Evolutionary conservation across 1,140 invertebrate genomes (phyloP).

Genomic region (Psix sp.): DNA sequence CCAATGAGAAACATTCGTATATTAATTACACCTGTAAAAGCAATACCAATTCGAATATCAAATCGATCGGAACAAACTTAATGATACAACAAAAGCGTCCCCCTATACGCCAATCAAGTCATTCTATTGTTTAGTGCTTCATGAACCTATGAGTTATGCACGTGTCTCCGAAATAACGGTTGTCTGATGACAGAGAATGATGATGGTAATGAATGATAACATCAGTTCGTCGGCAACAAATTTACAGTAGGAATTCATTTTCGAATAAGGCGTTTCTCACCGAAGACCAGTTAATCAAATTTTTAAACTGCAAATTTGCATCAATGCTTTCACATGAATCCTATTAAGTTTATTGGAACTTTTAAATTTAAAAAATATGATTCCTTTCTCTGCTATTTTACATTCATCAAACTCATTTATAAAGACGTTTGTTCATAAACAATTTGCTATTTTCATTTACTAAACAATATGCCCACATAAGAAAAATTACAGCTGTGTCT

Average conservation of each 20-base stretch:
- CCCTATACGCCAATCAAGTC: constrained; percentile 53
- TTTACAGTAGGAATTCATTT: constrained; percentile 32
- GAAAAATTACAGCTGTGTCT: too few species aligned
- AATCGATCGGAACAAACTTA: constrained; percentile 49
- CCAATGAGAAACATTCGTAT: constrained; percentile 41
- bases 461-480: too few species aligned
- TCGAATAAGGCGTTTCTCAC: too few species aligned
- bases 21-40: constrained; percentile 54
- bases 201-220: constrained; percentile 51
- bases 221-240: constrained; percentile 43
- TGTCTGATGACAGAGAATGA: constrained; percentile 40
- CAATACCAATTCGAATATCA: constrained; percentile 51
- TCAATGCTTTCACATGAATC: too few species aligned
- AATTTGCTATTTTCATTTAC: too few species aligned
- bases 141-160: constrained; percentile 51
- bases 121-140: constrained; percentile 47
- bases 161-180: constrained; percentile 51
- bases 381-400: too few species aligned
- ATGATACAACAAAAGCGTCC: constrained; percentile 51
- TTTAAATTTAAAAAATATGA: too few species aligned
- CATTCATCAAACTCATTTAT: too few species aligned
- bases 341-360: too few species aligned
- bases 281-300: too few species aligned
- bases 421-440: too few species aligned
- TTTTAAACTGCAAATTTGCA: too few species aligned